Base-by-base conservation (phyloP, 2,113 vertebrate species). In the Callipepla squamata region DNA sequence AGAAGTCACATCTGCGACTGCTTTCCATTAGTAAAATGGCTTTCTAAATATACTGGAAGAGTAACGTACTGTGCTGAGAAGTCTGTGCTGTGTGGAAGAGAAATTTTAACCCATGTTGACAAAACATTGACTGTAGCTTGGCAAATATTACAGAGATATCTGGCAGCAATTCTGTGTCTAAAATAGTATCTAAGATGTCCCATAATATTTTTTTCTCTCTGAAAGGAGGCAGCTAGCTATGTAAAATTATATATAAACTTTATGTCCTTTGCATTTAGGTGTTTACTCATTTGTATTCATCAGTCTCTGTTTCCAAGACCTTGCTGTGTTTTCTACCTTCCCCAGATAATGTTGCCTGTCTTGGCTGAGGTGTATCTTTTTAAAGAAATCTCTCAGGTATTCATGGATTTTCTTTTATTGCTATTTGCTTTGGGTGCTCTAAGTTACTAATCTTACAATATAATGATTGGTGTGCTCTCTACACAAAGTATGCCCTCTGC, bases 111-210 rank as follows among this genome's bases (percentile, higher is more conserved):
- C 74, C 55, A 11, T 70, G 28, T 67, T 92, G 76, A 90, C 44
- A 86, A 90, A 95, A 86, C 8, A 17, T 45, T 75, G 68, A 44
- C 61, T 91, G 72, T 73, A 91, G 55, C 50, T 85, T 88, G 80
- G 78, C 62, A 89, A 74, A 61, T 87, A 61, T 73, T 70, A 57
- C 9, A 72, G 53, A 80, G 32, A 38, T 80, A 93, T 81, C 89
- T 96, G 91, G 75, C 47, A 87, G 51, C 72, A 30, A 92, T 86
- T 91, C 57, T 23, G 9, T 57, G 36, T 58, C 23, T 85, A 50
- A 86, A 94, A 65, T 65, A 51, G 73, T 13, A 44, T 92, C 91
- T 53, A 32, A 85, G 87, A 80, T 78, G 65, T 83, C 92, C 77
- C 47, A 85, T 65, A 67, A 94, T 72, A 45, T 80, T 26, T 83